Evolutionary conservation across 2,888 invertebrate species (phyloP), one percentile per base, ranked within the genome.

Genomic region (Brenthis ino): DNA sequence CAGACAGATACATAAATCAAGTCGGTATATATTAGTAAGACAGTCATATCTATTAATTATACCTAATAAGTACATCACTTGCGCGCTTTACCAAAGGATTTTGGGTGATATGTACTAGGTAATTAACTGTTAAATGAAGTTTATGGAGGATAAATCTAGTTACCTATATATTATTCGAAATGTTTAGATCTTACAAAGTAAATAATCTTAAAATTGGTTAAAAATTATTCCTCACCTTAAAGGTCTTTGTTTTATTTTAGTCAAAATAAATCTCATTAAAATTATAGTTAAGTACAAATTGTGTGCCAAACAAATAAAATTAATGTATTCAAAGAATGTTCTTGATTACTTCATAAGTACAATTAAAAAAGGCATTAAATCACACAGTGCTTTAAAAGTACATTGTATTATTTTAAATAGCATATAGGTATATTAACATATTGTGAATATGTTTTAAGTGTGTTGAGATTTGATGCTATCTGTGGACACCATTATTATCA

Each of bases 311-410:
- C n/a, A 50, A 60, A 28, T 60, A 33, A 6, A 50, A 2, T 50
- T 6, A 50, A 33, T 50, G 5, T 65, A 56, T 56, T 48, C 64
- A 57, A 33, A 6, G 28, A 53, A 67, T 48, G 20, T 61, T 48
- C 12, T 48, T 33, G 53, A 2, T 13, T 53, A 37, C 13, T 2
- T 14, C 48, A 67, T 47, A 55, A 70, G 69, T 60, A 55, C 60
- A 28, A 70, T 20, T 64, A 48, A 24, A 57, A 64, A 66, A 54
- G 57, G 65, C 68, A 63, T 69, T 47, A 43, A 72, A 77, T 69
- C 85, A 11, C 37, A 11, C 83, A 82, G 61, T 74, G 74, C 60
- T 50, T 60, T 60, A 48, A 28, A 50, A 28, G 5, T 60, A 14
- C 48, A 48, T 8, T 8, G 37, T 43, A 11, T 43, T 43, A 43